Percentiles rank a stretch among this genome's conserved stretches.
Conservation (phyloP, 2,113 vertebrate genomes). For the Naja naja region DNA sequence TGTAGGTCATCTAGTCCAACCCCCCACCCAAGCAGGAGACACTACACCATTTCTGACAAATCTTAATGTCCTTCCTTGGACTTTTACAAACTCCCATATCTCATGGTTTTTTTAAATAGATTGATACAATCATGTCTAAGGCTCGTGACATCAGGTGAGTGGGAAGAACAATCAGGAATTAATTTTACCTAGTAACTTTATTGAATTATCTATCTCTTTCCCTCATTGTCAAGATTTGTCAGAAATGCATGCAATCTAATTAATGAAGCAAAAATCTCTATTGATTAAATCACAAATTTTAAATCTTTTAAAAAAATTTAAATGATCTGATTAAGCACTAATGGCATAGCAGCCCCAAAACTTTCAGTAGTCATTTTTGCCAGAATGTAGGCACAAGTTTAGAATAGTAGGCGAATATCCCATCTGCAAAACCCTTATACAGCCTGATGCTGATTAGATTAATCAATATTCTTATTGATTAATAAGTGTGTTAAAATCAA, state of each 20-base stretch:
- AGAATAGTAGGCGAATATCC: not conserved
- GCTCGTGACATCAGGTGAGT: not conserved
- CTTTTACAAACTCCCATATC: not conserved
- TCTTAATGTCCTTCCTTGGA: no score
- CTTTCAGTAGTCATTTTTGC: not conserved
- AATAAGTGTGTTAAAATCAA: not conserved
- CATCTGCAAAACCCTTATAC: not conserved
- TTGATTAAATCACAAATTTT: not conserved
- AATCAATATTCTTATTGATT: not conserved
- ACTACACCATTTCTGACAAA: no score
- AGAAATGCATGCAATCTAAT: not conserved
- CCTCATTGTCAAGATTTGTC: rapidly evolving
- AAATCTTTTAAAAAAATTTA: not conserved
- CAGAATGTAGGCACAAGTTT: not conserved
- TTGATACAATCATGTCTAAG: not conserved
- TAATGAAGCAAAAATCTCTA: not conserved
- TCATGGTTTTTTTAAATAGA: not conserved
- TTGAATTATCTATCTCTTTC: not conserved
- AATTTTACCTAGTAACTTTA: constrained; percentile 13
- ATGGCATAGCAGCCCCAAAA: not conserved
- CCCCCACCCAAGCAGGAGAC: no score
- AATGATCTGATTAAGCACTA: not conserved
- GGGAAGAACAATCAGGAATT: not conserved
- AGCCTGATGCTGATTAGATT: not conserved
- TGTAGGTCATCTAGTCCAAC: no score